Evolutionary conservation across 2,888 invertebrate species (phyloP).

Genomic region (Rotaria sp.): DNA sequence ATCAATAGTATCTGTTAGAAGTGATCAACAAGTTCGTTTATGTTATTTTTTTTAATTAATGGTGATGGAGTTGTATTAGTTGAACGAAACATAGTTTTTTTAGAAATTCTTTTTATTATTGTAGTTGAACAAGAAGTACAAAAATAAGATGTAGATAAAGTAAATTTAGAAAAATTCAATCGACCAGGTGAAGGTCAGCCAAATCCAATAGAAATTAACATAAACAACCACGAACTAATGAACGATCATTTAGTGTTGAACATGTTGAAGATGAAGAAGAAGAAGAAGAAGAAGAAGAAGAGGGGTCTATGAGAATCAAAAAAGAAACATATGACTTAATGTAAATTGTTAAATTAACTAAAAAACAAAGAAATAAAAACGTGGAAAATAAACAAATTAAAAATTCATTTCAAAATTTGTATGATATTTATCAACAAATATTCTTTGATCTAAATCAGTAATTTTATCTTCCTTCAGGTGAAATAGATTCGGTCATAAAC

Average conservation of each 20-base stretch:
- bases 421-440: too few relatives aligned
- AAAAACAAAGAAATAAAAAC: too few relatives aligned
- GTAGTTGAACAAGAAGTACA: neutral
- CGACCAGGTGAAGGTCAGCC: neutral
- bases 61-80: neutral
- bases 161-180: neutral
- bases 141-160: neutral
- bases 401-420: too few relatives aligned
- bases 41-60: neutral
- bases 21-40: slow-evolving; percentile 10
- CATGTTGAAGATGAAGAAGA: neutral
- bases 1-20: neutral
- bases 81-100: neutral
- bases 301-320: neutral
- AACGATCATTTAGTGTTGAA: neutral
- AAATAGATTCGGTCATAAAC: too few relatives aligned
- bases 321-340: neutral
- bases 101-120: too few relatives aligned
- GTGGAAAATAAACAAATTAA: too few relatives aligned
- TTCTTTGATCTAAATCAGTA: too few relatives aligned
- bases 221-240: neutral
- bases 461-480: too few relatives aligned
- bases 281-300: too few relatives aligned
- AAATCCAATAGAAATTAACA: neutral
- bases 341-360: neutral